Evolutionary conservation across 2,888 invertebrate species (phyloP).

Genomic region (Rhagophthalmus giganteus): DNA sequence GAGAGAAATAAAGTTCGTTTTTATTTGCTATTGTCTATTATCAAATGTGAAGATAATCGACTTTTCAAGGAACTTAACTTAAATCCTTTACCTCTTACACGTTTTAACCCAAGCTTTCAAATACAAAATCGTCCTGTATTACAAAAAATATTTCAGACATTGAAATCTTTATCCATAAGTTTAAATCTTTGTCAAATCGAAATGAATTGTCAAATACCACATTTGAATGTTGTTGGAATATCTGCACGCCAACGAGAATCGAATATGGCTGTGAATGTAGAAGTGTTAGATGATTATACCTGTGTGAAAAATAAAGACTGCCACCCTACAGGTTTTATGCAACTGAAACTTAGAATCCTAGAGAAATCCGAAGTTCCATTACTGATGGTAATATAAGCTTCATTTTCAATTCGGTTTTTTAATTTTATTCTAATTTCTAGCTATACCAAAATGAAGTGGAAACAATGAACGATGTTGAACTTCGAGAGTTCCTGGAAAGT

Average conservation of each 20-base stretch:
- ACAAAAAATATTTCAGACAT: slow-evolving; percentile 38
- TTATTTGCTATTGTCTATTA: slow-evolving; percentile 51
- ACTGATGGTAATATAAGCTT: slow-evolving; percentile 46
- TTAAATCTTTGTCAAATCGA: slow-evolving; percentile 42
- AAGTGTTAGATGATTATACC: slow-evolving; percentile 54
- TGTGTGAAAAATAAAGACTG: slow-evolving; percentile 49
- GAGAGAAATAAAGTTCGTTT: slow-evolving; percentile 36
- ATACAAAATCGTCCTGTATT: slow-evolving; percentile 46
- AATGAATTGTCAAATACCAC: slow-evolving; percentile 47
- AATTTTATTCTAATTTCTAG: slow-evolving; percentile 31
- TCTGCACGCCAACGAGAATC: slow-evolving; percentile 48
- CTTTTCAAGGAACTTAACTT: slow-evolving; percentile 44
- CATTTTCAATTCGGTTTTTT: background rate
- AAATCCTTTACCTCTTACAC: slow-evolving; percentile 28
- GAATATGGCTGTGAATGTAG: slow-evolving; percentile 51
- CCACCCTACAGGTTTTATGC: slow-evolving; percentile 52
- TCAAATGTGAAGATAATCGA: slow-evolving; percentile 50
- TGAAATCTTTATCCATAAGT: slow-evolving; percentile 38
- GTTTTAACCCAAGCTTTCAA: slow-evolving; percentile 40
- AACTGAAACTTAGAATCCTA: slow-evolving; percentile 54
- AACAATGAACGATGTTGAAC: slow-evolving; percentile 41
- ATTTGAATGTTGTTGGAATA: slow-evolving; percentile 51
- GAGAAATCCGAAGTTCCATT: slow-evolving; percentile 48
- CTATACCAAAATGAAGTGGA: slow-evolving; percentile 39
- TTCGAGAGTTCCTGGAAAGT: slow-evolving; percentile 42